These are phyloP conservation scores for Coronaproctus castanopsis DNA, from an alignment of 2,888 invertebrate genomes.

Conservation along the genomic window DNA sequence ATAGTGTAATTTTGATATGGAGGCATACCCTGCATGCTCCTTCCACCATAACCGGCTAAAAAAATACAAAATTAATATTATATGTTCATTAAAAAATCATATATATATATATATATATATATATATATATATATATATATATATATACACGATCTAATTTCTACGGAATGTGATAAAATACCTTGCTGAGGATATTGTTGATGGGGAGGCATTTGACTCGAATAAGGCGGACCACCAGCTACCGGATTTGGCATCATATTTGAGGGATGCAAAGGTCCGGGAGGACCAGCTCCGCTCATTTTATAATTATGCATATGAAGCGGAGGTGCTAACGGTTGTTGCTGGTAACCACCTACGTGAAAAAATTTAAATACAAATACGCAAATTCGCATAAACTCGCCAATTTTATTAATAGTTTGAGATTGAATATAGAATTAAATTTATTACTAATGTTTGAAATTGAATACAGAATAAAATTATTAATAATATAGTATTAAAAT, in stretches of 20 bases:
- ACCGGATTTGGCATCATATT: constrained; percentile 26
- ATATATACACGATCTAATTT: too few relatives aligned
- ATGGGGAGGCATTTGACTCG: constrained; percentile 14
- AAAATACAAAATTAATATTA: not conserved
- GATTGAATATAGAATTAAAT: too few relatives aligned
- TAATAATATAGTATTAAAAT: too few relatives aligned
- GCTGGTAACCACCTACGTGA: constrained; percentile 33
- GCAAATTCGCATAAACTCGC: constrained; percentile 9
- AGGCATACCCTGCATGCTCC: constrained; percentile 10
- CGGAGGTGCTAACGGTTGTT: constrained; percentile 33
- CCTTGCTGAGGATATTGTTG: constrained; percentile 34
- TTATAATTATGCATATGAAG: constrained; percentile 41
- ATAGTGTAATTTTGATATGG: constrained; percentile 9
- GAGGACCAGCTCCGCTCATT: constrained; percentile 30
- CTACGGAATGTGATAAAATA: too few relatives aligned
- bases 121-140: too few relatives aligned
- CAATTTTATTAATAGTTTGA: too few relatives aligned
- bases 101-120: too few relatives aligned
- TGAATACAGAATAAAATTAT: too few relatives aligned
- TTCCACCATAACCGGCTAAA: constrained; percentile 7
- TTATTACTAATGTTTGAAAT: too few relatives aligned
- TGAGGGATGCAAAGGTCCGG: constrained; percentile 32
- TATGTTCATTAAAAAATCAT: too few relatives aligned
- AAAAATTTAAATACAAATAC: constrained; percentile 12
- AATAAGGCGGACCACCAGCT: constrained; percentile 13